Evolutionary conservation across 2,113 vertebrate genomes (phyloP), one percentile per base, ranked within the genome.

Genomic region (Gobio gobio): DNA sequence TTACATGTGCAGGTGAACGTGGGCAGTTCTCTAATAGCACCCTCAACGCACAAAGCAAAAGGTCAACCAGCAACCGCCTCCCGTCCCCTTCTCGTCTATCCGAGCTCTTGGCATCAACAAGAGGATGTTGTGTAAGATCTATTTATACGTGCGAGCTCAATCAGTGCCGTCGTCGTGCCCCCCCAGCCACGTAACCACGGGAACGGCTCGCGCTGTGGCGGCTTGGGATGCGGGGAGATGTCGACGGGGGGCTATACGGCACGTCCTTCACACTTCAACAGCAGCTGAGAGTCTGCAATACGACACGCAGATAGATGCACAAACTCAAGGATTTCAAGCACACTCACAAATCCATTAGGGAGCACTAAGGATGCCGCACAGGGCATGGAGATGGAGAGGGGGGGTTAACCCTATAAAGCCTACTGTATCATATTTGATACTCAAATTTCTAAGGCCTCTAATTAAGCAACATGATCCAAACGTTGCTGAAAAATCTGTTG

Each of bases 61-160:
- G 86, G 90, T 90, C 87, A 90, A 85, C 73, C 78, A 74, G 75
- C 76, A 12, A 33, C 4, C 26, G n/a, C 74, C 63, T 84, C 80
- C 33, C 6, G 3, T 51, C 49, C 72, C 73, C 68, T 85, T 87
- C 87, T 87, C 88, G 89, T 90, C 87, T 89, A 88, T 83, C 88
- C 78, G 29, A 24, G 90, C 89, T 83, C 87, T 87, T 94, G 93
- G 92, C 92, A 93, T 92, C 90, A 92, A 94, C 93, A 93, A 86
- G 83, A 83, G 88, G 87, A 82, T 6, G 90, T 95, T 95, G 93
- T 90, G 91, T 90, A 95, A 95, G 90, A 61, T 87, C 91, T 93
- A 93, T 93, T 95, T 93, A 93, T 86, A 93, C 87, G 84, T 47
- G 74, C 64, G 10, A 79, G n/a, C 74, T 86, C 59, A 36, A 75